Conservation (phyloP, 2,113 vertebrate genomes). For the Micronycteris hirsuta region DNA sequence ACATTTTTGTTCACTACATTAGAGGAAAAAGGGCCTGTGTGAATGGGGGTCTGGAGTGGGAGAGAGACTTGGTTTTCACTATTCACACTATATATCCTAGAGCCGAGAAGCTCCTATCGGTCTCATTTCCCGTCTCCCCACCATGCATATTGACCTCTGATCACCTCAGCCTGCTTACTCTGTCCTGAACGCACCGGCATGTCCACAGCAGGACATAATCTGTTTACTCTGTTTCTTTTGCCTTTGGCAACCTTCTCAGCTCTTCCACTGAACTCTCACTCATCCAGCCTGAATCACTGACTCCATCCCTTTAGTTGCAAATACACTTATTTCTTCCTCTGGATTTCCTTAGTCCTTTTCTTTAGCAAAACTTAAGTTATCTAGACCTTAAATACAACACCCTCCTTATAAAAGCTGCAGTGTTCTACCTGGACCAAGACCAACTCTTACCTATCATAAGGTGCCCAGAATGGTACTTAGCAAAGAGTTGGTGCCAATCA, state of each 20-base stretch:
- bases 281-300: background rate
- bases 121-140: background rate
- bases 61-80: background rate
- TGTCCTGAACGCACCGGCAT: background rate
- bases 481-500: background rate
- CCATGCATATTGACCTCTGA: background rate
- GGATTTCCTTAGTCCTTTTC: background rate
- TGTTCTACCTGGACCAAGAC: background rate
- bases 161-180: background rate
- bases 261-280: background rate
- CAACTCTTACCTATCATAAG: background rate
- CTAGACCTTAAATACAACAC: background rate
- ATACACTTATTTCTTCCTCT: background rate
- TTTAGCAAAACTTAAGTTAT: background rate
- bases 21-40: background rate
- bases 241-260: background rate
- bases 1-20: background rate
- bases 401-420: background rate
- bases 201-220: too few relatives aligned
- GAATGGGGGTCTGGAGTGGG: fast-evolving
- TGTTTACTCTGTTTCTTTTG: background rate
- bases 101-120: background rate
- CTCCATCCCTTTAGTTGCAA: background rate
- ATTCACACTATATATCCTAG: background rate
- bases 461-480: background rate